Conservation (phyloP, 2,888 invertebrate genomes). For the Carcina quercana region DNA sequence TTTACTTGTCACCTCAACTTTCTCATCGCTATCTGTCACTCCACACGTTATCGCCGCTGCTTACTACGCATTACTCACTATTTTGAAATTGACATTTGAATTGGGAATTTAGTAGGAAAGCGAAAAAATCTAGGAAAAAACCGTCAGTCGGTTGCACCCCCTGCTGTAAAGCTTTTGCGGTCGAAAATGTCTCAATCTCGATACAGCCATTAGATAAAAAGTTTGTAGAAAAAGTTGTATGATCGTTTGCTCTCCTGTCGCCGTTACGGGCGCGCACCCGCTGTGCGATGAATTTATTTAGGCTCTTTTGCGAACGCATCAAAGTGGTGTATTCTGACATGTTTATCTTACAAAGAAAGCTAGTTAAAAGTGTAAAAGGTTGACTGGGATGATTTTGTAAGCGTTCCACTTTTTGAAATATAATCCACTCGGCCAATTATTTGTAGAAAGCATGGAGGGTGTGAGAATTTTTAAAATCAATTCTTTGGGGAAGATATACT, state of each 20-base stretch:
- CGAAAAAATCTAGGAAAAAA: conserved; percentile 29
- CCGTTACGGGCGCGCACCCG: conserved; percentile 42
- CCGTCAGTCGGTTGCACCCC: conserved; percentile 47
- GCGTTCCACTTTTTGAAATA: too few relatives aligned
- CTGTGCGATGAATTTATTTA: conserved; percentile 48
- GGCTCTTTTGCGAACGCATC: neutral
- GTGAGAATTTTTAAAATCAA: too few relatives aligned
- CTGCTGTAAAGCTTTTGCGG: conserved; percentile 60
- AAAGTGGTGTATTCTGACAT: neutral
- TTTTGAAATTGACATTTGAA: conserved; percentile 29
- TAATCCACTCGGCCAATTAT: too few relatives aligned
- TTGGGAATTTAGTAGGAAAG: conserved; percentile 53
- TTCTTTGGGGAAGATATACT: too few relatives aligned
- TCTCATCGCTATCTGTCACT: conserved; percentile 28
- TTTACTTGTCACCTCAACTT: conserved; percentile 26
- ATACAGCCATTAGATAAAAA: conserved; percentile 34
- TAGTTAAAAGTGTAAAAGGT: neutral
- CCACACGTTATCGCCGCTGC: conserved; percentile 26
- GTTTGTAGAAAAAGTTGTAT: conserved; percentile 24
- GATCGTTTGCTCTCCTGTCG: conserved; percentile 30
- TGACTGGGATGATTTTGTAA: too few relatives aligned
- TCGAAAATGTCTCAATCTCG: conserved; percentile 63
- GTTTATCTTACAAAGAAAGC: neutral
- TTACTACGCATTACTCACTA: conserved; percentile 19
- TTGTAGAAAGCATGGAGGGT: too few relatives aligned